Evolutionary conservation across 2,888 invertebrate genomes (phyloP).

Genomic region (Rhorus exstirpatorius): DNA sequence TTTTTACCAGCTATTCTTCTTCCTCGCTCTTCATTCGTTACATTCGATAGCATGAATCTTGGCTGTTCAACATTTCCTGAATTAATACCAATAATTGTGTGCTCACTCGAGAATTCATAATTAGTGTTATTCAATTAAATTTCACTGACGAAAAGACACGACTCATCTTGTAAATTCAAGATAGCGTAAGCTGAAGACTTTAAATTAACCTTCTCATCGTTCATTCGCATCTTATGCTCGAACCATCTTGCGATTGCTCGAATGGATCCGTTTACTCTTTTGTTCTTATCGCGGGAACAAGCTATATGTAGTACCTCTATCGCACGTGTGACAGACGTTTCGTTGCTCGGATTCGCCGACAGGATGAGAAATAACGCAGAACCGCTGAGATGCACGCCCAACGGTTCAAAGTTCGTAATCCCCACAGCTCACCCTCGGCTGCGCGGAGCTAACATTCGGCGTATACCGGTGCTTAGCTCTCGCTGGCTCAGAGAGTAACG

Average conservation of each 20-base stretch:
- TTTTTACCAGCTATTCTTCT: conserved; percentile 12
- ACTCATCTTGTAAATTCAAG: no score
- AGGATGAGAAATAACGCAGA: conserved; percentile 48
- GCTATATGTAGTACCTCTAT: background rate
- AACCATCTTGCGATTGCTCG: background rate
- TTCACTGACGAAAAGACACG: no score
- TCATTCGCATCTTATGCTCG: background rate
- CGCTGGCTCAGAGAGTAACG: conserved; percentile 15
- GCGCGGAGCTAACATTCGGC: background rate
- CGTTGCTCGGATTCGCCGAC: conserved; percentile 21
- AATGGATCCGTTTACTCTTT: background rate
- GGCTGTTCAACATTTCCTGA: background rate
- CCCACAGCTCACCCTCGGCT: conserved; percentile 4
- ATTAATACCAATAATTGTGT: no score
- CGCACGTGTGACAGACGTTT: conserved; percentile 2
- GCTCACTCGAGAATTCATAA: no score
- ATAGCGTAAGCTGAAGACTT: background rate
- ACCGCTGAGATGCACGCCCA: conserved; percentile 50
- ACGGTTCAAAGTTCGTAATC: conserved; percentile 64
- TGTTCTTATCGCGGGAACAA: conserved; percentile 8
- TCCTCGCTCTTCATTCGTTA: conserved; percentile 31
- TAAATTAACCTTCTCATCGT: background rate
- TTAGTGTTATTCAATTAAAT: no score
- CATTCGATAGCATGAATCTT: conserved; percentile 13
- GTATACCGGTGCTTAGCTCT: background rate